phyloP scores from a whole-genome alignment of 2,113 vertebrate species.

The Gasterosteus nipponicus region DNA sequence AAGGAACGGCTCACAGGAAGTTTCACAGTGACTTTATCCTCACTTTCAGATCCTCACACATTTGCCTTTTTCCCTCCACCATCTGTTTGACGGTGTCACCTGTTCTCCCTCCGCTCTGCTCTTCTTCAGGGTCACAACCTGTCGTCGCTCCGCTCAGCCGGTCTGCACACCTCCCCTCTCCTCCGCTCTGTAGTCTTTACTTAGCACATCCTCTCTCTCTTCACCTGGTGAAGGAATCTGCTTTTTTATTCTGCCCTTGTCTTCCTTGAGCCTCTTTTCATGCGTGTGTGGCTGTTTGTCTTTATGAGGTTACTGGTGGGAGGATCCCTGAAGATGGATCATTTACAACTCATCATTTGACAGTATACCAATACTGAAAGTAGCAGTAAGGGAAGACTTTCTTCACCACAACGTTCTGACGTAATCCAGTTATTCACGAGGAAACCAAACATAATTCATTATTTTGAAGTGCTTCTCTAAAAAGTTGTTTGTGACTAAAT shows the following conservation, averaged over 20 bases:
- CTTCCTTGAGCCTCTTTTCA: neutral
- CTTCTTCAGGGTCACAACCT: slow-evolving; percentile 26
- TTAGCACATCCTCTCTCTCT: slow-evolving; percentile 58
- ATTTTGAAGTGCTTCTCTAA: neutral
- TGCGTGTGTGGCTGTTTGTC: neutral
- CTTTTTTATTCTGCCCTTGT: slow-evolving; percentile 14
- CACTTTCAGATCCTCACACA: neutral
- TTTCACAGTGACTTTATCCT: neutral
- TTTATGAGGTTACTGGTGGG: neutral
- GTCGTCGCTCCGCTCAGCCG: slow-evolving; percentile 20
- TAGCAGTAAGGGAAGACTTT: neutral
- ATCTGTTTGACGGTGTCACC: slow-evolving; percentile 61
- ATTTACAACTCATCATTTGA: neutral
- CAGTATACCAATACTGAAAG: neutral
- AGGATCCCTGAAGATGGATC: slow-evolving; percentile 9
- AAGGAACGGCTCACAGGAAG: neutral
- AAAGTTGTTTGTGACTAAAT: neutral
- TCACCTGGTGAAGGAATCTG: slow-evolving; percentile 18
- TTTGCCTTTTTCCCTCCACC: slow-evolving; percentile 6
- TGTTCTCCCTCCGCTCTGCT: slow-evolving; percentile 28
- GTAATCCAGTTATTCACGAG: too few relatives aligned
- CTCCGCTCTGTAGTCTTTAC: slow-evolving; percentile 24
- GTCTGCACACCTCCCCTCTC: slow-evolving; percentile 33
- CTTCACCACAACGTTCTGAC: neutral
- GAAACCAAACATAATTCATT: too few relatives aligned